These are phyloP conservation scores for Aethina tumida DNA, from an alignment of 1,140 invertebrate genomes.

Conservation along the genomic window DNA sequence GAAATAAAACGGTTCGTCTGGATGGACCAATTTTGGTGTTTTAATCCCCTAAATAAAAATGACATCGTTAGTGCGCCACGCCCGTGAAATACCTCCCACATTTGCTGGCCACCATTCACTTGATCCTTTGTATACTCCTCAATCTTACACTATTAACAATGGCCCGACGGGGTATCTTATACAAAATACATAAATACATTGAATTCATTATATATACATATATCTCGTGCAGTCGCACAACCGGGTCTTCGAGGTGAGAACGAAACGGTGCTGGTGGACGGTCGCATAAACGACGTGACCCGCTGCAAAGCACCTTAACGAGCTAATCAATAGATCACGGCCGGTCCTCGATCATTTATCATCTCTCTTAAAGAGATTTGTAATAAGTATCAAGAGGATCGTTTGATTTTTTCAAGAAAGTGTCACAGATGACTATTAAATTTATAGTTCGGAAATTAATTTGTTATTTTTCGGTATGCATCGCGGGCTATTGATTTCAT, in stretches of 20 bases:
- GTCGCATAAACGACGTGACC: constrained; percentile 14
- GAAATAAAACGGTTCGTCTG: neutral
- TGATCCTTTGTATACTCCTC: constrained; percentile 30
- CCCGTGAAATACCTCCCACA: constrained; percentile 32
- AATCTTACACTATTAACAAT: constrained; percentile 35
- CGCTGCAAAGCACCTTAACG: constrained; percentile 30
- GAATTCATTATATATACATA: constrained; percentile 36
- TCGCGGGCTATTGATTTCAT: neutral
- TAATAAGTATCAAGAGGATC: constrained; percentile 32
- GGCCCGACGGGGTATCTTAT: constrained; percentile 33
- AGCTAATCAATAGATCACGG: constrained; percentile 37
- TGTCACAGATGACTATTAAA: constrained; percentile 26
- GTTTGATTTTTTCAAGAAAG: constrained; percentile 26
- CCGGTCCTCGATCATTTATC: constrained; percentile 34
- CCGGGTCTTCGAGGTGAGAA: constrained; percentile 8
- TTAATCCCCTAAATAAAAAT: constrained; percentile 14
- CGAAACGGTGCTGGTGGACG: constrained; percentile 1
- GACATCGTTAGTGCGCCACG: constrained; percentile 26
- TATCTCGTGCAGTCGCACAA: constrained; percentile 26
- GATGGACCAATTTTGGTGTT: neutral
- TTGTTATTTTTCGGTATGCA: too few species aligned
- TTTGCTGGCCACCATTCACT: constrained; percentile 24
- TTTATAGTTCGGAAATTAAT: constrained; percentile 14
- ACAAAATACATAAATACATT: constrained; percentile 37
- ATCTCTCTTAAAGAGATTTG: constrained; percentile 34